Conservation (phyloP, 1,140 invertebrate genomes). For the Orchestia grillus region DNA sequence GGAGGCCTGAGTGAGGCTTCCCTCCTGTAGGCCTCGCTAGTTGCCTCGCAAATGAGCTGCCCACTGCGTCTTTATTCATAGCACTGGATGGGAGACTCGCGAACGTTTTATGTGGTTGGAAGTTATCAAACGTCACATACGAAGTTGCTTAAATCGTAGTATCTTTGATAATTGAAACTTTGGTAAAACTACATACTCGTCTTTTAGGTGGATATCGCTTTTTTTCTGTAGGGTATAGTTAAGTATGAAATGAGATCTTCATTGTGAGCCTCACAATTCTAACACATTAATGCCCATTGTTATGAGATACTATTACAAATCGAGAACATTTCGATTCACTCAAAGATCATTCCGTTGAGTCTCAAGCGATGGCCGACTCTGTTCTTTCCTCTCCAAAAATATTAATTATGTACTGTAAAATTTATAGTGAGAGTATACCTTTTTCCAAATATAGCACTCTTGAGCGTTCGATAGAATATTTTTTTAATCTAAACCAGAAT, state of each 20-base stretch:
- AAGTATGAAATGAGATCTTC: no score
- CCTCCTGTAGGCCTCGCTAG: conserved; percentile 10
- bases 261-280: neutral
- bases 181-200: neutral
- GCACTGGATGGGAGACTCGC: neutral
- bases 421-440: neutral
- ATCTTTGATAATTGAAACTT: neutral
- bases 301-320: neutral
- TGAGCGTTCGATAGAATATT: neutral
- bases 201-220: neutral
- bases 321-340: neutral
- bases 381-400: neutral
- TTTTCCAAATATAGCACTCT: neutral
- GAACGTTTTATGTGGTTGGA: neutral
- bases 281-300: neutral
- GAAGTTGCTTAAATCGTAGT: neutral
- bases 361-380: neutral
- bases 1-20: conserved; percentile 25
- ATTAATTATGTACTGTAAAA: neutral
- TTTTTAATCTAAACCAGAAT: neutral
- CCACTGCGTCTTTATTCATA: neutral
- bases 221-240: neutral
- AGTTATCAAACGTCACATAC: neutral
- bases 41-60: neutral
- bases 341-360: neutral